Base-by-base conservation (phyloP, 2,888 invertebrate genomes). In the Plemyria rubiginata region DNA sequence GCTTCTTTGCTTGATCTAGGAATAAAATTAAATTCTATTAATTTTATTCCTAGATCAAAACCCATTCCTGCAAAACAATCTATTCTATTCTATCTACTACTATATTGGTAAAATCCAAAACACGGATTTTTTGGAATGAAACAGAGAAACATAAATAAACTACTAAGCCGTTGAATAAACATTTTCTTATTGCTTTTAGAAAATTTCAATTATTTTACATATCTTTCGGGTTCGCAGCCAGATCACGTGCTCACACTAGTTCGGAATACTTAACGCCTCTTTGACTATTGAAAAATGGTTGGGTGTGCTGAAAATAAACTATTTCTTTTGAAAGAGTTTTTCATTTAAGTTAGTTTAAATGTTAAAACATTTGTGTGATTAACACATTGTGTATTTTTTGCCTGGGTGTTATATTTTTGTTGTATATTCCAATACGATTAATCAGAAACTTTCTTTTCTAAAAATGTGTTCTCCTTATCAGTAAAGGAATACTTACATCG, bases 211-310 rank as follows among this genome's bases (percentile, higher is more conserved):
- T 57, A 65, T 65, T 57, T 46, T 50, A 38, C 36, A 60, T 65
- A 65, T 65, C 54, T 65, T 22, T 40, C 22, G 40, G 3, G 2
- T 60, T 49, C 7, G 54, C 50, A 65, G 28, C 51, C 60, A 41
- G 46, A 46, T 60, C 60, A 65, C 65, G 65, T 46, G 36, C 57
- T 49, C 29, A 57, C 60, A 57, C 65, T 65, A 57, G 60, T 57
- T 60, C 43, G 54, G 65, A 60, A 65, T 65, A 65, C 65, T 65
- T 61, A 65, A 60, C 46, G 60, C 32, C 15, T 59, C 59, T 64
- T 64, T 64, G 63, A 64, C 60, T 64, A 56, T 60, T 60, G 64
- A 64, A 41, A 55, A 64, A 60, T 64, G 43, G 62, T 50, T 38
- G 36, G 36, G 57, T 40, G 54, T 65, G 60, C 36, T 55, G 45